phyloP scores from a whole-genome alignment of 2,888 invertebrate species.

The Acronicta psi region DNA sequence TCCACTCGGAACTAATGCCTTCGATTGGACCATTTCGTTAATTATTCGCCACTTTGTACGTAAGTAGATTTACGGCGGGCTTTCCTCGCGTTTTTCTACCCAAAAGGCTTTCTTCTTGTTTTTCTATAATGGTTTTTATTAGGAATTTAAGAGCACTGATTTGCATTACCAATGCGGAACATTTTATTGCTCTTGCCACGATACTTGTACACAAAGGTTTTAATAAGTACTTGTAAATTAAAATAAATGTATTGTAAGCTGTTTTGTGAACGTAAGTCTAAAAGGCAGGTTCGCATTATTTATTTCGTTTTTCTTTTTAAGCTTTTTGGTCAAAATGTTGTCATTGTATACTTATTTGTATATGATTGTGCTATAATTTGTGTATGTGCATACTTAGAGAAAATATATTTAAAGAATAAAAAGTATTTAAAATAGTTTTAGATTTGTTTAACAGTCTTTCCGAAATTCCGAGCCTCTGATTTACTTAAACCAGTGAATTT shows the following conservation, averaged over 20 bases:
- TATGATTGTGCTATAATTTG: too few species aligned
- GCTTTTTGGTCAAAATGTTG: slow-evolving; percentile 29
- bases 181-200: slow-evolving; percentile 65
- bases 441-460: slow-evolving; percentile 28
- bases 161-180: slow-evolving; percentile 73
- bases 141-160: slow-evolving; percentile 74
- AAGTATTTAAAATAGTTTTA: neutral
- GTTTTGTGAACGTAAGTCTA: slow-evolving; percentile 28
- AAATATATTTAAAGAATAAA: too few species aligned
- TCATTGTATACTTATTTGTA: slow-evolving; percentile 20
- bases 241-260: slow-evolving; percentile 50
- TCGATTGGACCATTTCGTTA: slow-evolving; percentile 88
- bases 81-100: slow-evolving; percentile 76
- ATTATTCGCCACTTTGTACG: slow-evolving; percentile 89
- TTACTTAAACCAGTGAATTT: slow-evolving; percentile 75
- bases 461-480: slow-evolving; percentile 65
- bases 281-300: slow-evolving; percentile 29
- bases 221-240: slow-evolving; percentile 49
- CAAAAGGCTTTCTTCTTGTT: slow-evolving; percentile 70
- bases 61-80: slow-evolving; percentile 87
- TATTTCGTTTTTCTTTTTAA: slow-evolving; percentile 34
- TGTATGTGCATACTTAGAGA: too few species aligned
- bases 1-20: slow-evolving; percentile 85
- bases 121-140: slow-evolving; percentile 77
- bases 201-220: slow-evolving; percentile 53